Conservation (phyloP, 2,113 vertebrate genomes). For the Kryptolebias marmoratus region DNA sequence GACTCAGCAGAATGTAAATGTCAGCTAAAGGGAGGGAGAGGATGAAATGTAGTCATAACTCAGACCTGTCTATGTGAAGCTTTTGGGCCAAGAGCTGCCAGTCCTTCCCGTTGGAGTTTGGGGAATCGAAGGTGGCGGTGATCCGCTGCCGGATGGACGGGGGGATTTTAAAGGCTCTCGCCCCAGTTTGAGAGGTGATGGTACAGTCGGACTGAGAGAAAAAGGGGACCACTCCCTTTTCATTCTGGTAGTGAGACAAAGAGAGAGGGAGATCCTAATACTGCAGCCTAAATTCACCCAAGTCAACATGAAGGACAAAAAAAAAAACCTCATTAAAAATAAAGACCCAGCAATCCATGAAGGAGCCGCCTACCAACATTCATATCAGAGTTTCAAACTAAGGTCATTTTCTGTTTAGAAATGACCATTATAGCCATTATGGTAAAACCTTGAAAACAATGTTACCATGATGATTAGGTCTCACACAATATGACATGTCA, state of each 20-base stretch:
- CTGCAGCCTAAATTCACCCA: constrained; percentile 7
- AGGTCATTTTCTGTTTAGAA: too few species aligned
- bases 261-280: constrained; percentile 2
- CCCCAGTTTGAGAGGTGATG: constrained; percentile 90
- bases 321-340: neutral
- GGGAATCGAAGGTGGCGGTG: constrained; percentile 94
- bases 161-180: constrained; percentile 97
- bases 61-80: constrained; percentile 93
- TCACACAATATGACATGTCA: too few species aligned
- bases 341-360: too few species aligned
- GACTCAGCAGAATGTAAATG: constrained; percentile 37
- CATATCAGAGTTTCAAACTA: too few species aligned
- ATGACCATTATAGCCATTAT: too few species aligned
- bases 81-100: constrained; percentile 98
- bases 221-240: constrained; percentile 88
- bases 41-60: constrained; percentile 29
- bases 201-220: constrained; percentile 89
- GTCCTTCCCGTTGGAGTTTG: constrained; percentile 96
- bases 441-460: too few species aligned
- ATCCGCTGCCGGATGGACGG: constrained; percentile 95
- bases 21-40: neutral
- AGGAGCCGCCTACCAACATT: too few species aligned
- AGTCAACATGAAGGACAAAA: constrained; percentile 40
- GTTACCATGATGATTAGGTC: too few species aligned
- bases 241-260: constrained; percentile 76